Evolutionary conservation across 2,113 vertebrate genomes (phyloP).

Genomic region (Numida meleagris): DNA sequence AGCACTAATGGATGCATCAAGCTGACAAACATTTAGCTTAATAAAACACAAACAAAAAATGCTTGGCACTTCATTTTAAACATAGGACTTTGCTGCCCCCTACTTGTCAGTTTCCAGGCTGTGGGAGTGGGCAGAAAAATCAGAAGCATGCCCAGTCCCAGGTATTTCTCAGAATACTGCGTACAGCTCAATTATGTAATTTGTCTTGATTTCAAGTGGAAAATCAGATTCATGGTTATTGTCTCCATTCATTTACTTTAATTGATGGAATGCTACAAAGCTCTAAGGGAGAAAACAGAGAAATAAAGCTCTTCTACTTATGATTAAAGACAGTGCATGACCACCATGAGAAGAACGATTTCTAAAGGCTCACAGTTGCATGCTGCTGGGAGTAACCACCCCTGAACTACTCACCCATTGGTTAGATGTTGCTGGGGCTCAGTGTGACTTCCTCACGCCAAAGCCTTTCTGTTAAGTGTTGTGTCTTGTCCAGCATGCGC

Average conservation of each 20-base stretch:
- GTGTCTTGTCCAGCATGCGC: neutral
- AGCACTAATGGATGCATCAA: neutral
- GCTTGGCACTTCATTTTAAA: neutral
- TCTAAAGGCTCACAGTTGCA: neutral
- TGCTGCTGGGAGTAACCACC: neutral
- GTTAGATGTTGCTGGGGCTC: neutral
- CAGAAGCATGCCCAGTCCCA: neutral
- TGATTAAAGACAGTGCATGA: neutral
- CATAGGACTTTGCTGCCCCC: slow-evolving; percentile 78
- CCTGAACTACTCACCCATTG: neutral
- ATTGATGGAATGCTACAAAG: neutral
- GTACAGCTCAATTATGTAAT: neutral
- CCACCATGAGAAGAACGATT: neutral
- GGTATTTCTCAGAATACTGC: neutral
- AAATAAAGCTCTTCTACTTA: neutral
- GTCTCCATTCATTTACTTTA: neutral
- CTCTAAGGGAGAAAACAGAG: neutral
- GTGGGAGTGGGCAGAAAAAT: neutral
- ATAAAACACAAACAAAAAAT: neutral
- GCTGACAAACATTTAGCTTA: neutral
- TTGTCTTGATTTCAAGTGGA: neutral
- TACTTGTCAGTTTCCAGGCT: slow-evolving; percentile 49
- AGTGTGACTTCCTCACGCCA: neutral
- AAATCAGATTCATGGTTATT: neutral
- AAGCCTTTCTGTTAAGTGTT: neutral